Base-by-base conservation (phyloP, 2,888 invertebrate species). In the Drosophila parthenogenetica region DNA sequence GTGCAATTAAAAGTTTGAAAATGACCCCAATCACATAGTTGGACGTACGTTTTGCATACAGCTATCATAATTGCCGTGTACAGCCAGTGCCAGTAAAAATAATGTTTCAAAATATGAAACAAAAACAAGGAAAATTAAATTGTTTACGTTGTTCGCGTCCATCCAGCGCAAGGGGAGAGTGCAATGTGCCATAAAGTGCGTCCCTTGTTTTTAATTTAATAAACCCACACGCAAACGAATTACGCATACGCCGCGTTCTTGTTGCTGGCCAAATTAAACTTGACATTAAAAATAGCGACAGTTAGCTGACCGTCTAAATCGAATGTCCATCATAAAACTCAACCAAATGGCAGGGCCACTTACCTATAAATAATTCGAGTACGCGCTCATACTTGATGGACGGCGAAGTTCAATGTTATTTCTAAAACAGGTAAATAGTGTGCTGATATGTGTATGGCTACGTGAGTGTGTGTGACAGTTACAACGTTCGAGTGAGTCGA, bases 401-500 rank as follows among this genome's bases (percentile, higher is more conserved):
- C 83, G 66, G 50, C 53, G 66, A 86, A 86, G 82, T 82, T 82
- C 82, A 82, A 77, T 83, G 87, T 61, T 79, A 71, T 39, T 55
- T 62, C 62, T 53, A 14, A 46, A 60, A 32, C 49, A 61, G 46
- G 25, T 17, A 42, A 8, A 40, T 16, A 61, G n/a, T 17, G 19
- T 16, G 14, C 48, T 16, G 13, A n/a, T 39, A 29, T 16, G n/a
- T 48, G 13, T 29, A 13, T 39, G 14, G 51, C 14, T 43, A 22
- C 13, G 22, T 25, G 57, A 11, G 32, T 62, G 32, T 64, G 42
- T 40, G 48, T 19, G 40, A 50, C 48, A 62, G 29, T 32, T 48
- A 37, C 40, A 54, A 67, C 14, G 46, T 57, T 46, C 29, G 16
- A 35, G 54, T 43, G 66, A 14, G 17, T 17, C 22, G 35, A 35